These are phyloP conservation scores for Delia radicum DNA, from an alignment of 1,140 invertebrate species.

Conservation along the genomic window DNA sequence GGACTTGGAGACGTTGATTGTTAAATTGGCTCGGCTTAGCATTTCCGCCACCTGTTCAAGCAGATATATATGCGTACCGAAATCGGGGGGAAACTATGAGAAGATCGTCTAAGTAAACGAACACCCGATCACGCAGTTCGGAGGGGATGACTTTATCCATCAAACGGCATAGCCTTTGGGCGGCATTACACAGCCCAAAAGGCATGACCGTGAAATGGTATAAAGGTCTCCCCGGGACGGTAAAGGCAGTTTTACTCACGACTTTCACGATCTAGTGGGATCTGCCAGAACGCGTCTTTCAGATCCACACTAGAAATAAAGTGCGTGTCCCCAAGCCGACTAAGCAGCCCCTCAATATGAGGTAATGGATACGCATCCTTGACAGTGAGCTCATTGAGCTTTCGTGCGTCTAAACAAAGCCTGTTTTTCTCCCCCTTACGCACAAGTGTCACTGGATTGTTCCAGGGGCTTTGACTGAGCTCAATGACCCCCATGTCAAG, in stretches of 20 bases:
- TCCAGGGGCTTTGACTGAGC: not conserved
- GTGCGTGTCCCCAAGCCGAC: conserved; percentile 27
- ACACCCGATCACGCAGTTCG: conserved; percentile 38
- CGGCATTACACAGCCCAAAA: conserved; percentile 35
- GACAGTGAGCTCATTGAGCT: not conserved
- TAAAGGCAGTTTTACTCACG: conserved; percentile 56
- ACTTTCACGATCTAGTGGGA: conserved; percentile 38
- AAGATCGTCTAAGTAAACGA: conserved; percentile 32
- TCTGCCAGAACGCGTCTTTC: conserved; percentile 48
- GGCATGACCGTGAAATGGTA: conserved; percentile 29
- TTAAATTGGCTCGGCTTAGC: conserved; percentile 28
- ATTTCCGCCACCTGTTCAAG: not conserved
- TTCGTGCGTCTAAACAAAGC: not conserved
- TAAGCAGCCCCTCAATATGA: conserved; percentile 31
- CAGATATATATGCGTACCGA: not conserved
- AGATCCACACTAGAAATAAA: conserved; percentile 31
- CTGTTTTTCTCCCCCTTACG: conserved; percentile 4
- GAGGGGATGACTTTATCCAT: conserved; percentile 47
- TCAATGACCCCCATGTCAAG: not conserved
- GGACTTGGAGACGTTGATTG: conserved; percentile 36
- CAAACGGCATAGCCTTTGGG: conserved; percentile 26
- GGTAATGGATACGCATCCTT: conserved; percentile 41
- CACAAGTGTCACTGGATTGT: not conserved
- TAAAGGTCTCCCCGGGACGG: conserved; percentile 19
- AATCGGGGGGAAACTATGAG: conserved; percentile 21